Base-by-base conservation (phyloP, 2,888 invertebrate species). In the Mythimna lalbum region DNA sequence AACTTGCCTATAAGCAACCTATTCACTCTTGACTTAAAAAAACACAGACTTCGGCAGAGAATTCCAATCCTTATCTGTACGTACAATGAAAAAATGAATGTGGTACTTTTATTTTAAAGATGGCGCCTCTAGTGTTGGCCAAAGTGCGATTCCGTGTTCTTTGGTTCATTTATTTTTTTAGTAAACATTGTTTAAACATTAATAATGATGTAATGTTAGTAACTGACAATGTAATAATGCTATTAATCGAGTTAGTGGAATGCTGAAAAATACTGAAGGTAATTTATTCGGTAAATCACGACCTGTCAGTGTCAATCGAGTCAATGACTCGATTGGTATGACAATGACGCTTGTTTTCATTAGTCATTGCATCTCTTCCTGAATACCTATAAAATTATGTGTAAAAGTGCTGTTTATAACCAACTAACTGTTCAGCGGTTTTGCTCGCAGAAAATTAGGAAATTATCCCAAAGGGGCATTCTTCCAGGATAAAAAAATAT, bases 201-300 rank as follows among this genome's bases (percentile, higher is more conserved):
- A 63, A 60, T 59, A 61, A 63, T 73, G 56, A 73, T 78, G 56
- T 72, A 61, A 70, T 70, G 53, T 73, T 57, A 49, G 69, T 77
- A 53, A 75, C 66, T 64, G 77, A 66, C 69, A 83, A 71, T 76
- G 59, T 78, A 72, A 81, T 78, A 59, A 73, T 31, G 43, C 67
- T 73, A 56, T 53, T 73, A 63, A 77, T 81, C 66, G 19, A 63
- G 52, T 61, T 56, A 60, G 36, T 63, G 31, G 39, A 78, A 57
- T 27, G 60, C 43, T 66, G 49, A 47, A 59, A 73, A 19, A 55
- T 50, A 17, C 10, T 56, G n/a, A 49, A 55, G n/a, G 64, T 31
- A 73, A 73, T 59, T n/a, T 12, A 17, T 60, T 56, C n/a, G 2
- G n/a, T 52, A 50, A 14, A 57, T 76, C 19, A 57, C 33, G 33